Percentiles rank a stretch among this genome's conserved stretches.
phyloP scores from a whole-genome alignment of 2,888 invertebrate species.

The Drosophila infuscata region DNA sequence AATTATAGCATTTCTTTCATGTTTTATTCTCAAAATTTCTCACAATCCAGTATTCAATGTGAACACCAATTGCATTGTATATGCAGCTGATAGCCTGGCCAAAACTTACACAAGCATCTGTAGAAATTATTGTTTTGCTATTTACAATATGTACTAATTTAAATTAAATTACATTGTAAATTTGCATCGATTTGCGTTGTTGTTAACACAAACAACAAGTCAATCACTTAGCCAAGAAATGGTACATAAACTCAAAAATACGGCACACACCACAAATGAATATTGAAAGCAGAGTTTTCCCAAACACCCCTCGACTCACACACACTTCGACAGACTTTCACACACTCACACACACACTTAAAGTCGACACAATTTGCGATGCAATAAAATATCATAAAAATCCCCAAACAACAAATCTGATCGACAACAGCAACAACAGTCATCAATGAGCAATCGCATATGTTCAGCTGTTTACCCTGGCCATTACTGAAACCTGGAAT shows the following conservation, averaged over 20 bases:
- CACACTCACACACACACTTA: not conserved
- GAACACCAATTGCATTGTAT: not conserved
- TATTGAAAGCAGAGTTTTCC: constrained; percentile 19
- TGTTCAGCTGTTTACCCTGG: constrained; percentile 13
- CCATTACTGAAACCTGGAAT: not conserved
- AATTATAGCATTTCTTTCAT: not conserved
- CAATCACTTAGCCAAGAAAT: constrained; percentile 53
- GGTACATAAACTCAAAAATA: constrained; percentile 41
- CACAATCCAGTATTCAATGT: not conserved
- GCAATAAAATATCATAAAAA: constrained; percentile 67
- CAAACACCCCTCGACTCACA: not conserved
- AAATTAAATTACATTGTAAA: constrained; percentile 38
- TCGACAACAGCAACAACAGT: constrained; percentile 29
- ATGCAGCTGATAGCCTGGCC: not conserved
- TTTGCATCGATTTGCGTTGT: constrained; percentile 39
- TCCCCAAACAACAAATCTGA: constrained; percentile 52
- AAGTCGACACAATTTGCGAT: constrained; percentile 7
- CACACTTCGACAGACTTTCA: constrained; percentile 3
- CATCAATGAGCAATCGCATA: constrained; percentile 26
- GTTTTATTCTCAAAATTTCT: not conserved
- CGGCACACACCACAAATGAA: constrained; percentile 30
- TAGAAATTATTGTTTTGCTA: constrained; percentile 1
- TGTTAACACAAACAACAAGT: constrained; percentile 51
- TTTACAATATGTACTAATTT: constrained; percentile 11
- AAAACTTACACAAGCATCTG: not conserved